These are phyloP conservation scores for Porphyrio hochstetteri DNA, from an alignment of 2,113 vertebrate species.

Conservation along the genomic window DNA sequence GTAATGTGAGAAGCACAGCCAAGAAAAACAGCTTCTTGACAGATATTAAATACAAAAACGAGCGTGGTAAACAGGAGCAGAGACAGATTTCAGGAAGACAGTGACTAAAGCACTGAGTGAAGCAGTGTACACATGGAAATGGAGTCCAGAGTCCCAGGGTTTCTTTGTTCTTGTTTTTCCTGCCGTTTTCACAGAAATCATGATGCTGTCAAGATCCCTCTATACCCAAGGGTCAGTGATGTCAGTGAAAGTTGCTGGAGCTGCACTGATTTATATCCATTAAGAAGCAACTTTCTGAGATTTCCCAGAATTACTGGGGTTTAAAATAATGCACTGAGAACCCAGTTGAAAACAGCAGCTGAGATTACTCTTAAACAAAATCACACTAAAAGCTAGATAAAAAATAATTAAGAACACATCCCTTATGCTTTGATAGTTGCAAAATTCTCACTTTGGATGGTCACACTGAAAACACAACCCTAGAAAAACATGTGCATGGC, in stretches of 20 bases:
- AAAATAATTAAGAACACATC: neutral
- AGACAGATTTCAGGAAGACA: slow-evolving; percentile 50
- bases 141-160: neutral
- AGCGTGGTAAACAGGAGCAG: neutral
- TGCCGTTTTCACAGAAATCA: slow-evolving; percentile 23
- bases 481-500: neutral
- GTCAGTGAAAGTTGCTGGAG: slow-evolving; percentile 19
- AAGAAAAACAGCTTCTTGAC: slow-evolving; percentile 29
- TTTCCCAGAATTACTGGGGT: neutral
- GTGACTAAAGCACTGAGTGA: slow-evolving; percentile 40
- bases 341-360: neutral
- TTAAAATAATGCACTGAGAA: slow-evolving; percentile 41
- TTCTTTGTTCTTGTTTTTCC: slow-evolving; percentile 47
- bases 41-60: slow-evolving; percentile 29
- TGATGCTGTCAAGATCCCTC: neutral
- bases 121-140: slow-evolving; percentile 1
- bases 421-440: neutral
- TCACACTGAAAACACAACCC: neutral
- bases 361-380: neutral
- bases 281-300: slow-evolving; percentile 12
- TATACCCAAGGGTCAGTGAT: slow-evolving; percentile 17
- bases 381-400: neutral
- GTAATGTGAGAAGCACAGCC: neutral
- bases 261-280: neutral
- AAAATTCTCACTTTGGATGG: neutral